Base-by-base conservation (phyloP, 2,888 invertebrate species). In the Lysandra coridon region DNA sequence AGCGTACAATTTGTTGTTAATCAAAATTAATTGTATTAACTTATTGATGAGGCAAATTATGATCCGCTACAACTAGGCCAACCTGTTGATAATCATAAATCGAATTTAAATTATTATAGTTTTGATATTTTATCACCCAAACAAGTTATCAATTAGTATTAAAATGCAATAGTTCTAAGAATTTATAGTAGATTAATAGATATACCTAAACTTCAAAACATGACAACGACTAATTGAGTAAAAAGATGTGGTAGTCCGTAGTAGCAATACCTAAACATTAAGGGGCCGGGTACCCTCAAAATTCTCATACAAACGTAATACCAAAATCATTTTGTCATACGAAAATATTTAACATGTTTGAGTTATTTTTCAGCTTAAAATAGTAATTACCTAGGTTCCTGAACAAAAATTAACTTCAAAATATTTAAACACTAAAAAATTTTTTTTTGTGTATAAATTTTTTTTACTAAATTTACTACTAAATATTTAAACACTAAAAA, bases 101-200 rank as follows among this genome's bases (percentile, higher is more conserved):
- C 69, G 33, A 5, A 69, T 69, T 69, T 37, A 69, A 37, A 69
- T 69, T 69, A 69, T 37, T 69, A 69, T 69, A 17, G 1, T 69
- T 37, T 69, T 37, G 37, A 69, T 69, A 37, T 69, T 69, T 2
- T 69, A 69, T 69, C 69, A 69, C 14, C 33, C 33, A 37, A 69
- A 37, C 69, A 37, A 69, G 33, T 69, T 69, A 69, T 69, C 33
- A 69, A 69, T 69, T 69, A 69, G 14, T 64, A 44, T 44, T 10
- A 10, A 62, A 62, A 62, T 62, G 60, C 23, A 62, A 62, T 62
- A 62, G 6, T 62, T 5, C 17, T 60, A n/a, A 60, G n/a, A 49
- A 49, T 49, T 49, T 49, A 49, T 12, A 49, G 49, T 49, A 49
- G 49, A 49, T 4, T 53, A 10, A 3, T 14, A 53, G 53, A 53